Evolutionary conservation across 2,797 vertebrate species (phyloP).

Genomic region (Apogon talboti): DNA sequence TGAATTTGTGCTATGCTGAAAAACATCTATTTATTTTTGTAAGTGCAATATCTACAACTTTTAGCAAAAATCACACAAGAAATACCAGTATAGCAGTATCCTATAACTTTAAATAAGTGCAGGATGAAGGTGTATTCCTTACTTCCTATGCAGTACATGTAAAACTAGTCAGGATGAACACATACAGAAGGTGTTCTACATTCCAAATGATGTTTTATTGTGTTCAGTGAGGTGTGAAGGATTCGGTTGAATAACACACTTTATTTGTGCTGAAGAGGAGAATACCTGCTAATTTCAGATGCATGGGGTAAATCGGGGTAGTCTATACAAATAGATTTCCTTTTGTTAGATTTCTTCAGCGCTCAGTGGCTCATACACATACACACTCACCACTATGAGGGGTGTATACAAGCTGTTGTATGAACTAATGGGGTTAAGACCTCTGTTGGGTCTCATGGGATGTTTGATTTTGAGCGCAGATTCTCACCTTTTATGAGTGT

Average conservation of each 20-base stretch:
- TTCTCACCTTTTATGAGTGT: neutral
- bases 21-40: too few species aligned
- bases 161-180: too few species aligned
- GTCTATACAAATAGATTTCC: constrained; percentile 24
- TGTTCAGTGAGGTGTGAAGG: constrained; percentile 21
- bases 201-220: constrained; percentile 9
- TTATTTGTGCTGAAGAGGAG: constrained; percentile 17
- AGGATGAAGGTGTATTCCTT: too few species aligned
- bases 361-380: constrained; percentile 3
- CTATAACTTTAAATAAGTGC: too few species aligned
- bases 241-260: constrained; percentile 22
- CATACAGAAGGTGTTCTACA: too few species aligned
- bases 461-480: constrained; percentile 32
- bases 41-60: too few species aligned
- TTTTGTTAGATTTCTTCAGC: constrained; percentile 16
- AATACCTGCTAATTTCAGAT: constrained; percentile 30
- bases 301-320: constrained; percentile 17
- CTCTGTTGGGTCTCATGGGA: constrained; percentile 34
- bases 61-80: too few species aligned
- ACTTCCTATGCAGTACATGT: too few species aligned
- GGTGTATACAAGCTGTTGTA: constrained; percentile 26
- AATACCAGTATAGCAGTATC: too few species aligned
- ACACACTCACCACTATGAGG: neutral
- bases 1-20: too few species aligned
- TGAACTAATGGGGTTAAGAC: constrained; percentile 44